Evolutionary conservation across 2,113 vertebrate species (phyloP), one percentile per base, ranked within the genome.

Genomic region (Morone chrysops): DNA sequence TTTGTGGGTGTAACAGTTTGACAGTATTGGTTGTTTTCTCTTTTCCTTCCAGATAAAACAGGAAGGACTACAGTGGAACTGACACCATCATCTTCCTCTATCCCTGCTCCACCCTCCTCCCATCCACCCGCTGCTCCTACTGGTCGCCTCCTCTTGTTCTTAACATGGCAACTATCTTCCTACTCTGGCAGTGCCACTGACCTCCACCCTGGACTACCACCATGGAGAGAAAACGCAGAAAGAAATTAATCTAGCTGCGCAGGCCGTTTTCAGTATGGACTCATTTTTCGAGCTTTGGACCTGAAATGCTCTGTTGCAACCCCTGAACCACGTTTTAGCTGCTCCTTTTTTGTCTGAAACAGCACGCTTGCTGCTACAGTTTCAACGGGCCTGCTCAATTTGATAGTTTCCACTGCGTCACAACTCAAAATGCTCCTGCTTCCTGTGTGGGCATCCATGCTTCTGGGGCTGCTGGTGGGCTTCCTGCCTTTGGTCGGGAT

Each of bases 221-320:
- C 90, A 99, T 99, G 98, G 98, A 99, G 97, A 97, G 97, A 90
- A 99, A 99, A 95, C 97, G 97, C 81, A 95, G 97, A 97, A 99
- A 99, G 98, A 99, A 99, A 99, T 97, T 94, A 96, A 89, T 93
- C 38, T 92, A 93, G 90, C 87, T 88, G 87, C 85, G 71, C 71
- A 8, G 92, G 90, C 92, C 84, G 25, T 91, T 88, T 84, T 36
- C 90, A 89, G 61, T 45, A 90, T 93, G 90, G 96, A 96, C 96
- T 93, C 83, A 38, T 91, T 93, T 83, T 81, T 87, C 75, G 89
- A 89, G 78, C 93, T 95, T 75, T 91, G 89, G 93, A 94, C 94
- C 85, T 94, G 82, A 93, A 75, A 92, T 88, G 92, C 80, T 87
- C 54, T 45, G 59, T 73, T 61, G 43, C 81, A 83, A 59, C 87